phyloP scores from a whole-genome alignment of 2,797 vertebrate species.

The Enteromius paludinosus region DNA sequence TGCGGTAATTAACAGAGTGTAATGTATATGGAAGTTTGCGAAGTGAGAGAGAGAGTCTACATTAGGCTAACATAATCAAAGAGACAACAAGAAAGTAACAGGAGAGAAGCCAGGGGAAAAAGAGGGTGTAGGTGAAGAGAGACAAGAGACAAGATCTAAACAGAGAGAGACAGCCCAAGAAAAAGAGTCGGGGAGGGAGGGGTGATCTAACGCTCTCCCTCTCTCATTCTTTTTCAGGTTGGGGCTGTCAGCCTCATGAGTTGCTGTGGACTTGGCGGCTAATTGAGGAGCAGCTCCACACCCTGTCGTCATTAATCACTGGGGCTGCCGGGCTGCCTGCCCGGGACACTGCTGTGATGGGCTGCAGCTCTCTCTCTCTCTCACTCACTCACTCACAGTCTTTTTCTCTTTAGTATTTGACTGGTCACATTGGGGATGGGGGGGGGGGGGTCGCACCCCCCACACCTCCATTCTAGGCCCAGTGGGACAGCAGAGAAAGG shows the following conservation, averaged over 20 bases:
- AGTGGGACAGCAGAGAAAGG: constrained; percentile 52
- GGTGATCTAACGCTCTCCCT: constrained; percentile 34
- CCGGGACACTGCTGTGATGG: constrained; percentile 77
- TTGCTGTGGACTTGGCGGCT: constrained; percentile 75
- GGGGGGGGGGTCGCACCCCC: constrained; percentile 1
- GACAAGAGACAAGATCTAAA: constrained; percentile 43
- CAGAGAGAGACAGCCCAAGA: constrained; percentile 47
- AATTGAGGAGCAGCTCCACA: constrained; percentile 84
- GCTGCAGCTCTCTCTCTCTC: constrained; percentile 62
- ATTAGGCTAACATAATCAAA: constrained; percentile 42
- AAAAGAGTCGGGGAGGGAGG: constrained; percentile 49
- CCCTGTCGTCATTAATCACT: constrained; percentile 86
- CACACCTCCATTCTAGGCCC: constrained; percentile 64
- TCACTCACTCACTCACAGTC: constrained; percentile 26
- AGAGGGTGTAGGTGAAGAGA: constrained; percentile 46
- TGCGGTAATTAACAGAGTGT: constrained; percentile 75
- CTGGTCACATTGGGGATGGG: constrained; percentile 27
- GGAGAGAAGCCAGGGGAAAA: constrained; percentile 32
- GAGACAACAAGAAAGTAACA: constrained; percentile 53
- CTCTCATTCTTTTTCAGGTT: constrained; percentile 57
- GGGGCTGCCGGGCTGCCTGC: constrained; percentile 77
- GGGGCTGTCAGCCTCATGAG: constrained; percentile 74
- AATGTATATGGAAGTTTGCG: constrained; percentile 66
- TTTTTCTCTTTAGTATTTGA: constrained; percentile 33
- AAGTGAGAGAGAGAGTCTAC: constrained; percentile 25